A percentile compares a stretch with the other conserved stretches of the same genome.
Conservation (phyloP, 2,888 invertebrate genomes). For the Furcula furcula region DNA sequence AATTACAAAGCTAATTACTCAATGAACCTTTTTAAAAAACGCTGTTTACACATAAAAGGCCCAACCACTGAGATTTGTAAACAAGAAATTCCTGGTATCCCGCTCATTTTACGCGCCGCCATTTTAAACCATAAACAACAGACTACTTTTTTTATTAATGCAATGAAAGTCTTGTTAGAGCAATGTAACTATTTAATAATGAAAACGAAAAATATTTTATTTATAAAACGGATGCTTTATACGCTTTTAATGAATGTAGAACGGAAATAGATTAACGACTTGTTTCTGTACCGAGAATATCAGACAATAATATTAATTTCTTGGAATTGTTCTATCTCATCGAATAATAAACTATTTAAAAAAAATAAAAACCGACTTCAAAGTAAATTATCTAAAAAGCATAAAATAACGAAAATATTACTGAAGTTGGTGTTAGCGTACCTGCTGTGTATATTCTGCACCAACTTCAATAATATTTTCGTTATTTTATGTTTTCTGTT, state of each 20-base stretch:
- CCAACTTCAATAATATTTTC: no score
- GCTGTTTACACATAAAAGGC: neutral
- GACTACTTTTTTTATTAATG: slow-evolving; percentile 7
- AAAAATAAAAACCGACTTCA: no score
- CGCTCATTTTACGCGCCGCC: neutral
- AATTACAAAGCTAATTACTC: no score
- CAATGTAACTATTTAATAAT: slow-evolving; percentile 4
- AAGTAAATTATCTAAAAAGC: no score
- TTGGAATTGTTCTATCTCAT: neutral
- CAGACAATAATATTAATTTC: no score
- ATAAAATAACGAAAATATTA: no score
- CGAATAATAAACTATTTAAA: no score
- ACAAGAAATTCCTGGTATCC: neutral
- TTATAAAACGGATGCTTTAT: neutral
- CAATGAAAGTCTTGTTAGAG: slow-evolving; percentile 9
- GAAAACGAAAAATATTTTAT: neutral
- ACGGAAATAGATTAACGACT: neutral
- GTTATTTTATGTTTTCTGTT: no score
- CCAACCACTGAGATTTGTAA: neutral
- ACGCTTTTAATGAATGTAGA: neutral
- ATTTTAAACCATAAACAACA: neutral
- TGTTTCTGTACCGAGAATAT: no score
- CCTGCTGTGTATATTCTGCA: no score
- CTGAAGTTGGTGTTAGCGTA: no score
- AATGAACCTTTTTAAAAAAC: no score